phyloP scores from a whole-genome alignment of 2,113 vertebrate genomes.

The Eupsittula cactorum region DNA sequence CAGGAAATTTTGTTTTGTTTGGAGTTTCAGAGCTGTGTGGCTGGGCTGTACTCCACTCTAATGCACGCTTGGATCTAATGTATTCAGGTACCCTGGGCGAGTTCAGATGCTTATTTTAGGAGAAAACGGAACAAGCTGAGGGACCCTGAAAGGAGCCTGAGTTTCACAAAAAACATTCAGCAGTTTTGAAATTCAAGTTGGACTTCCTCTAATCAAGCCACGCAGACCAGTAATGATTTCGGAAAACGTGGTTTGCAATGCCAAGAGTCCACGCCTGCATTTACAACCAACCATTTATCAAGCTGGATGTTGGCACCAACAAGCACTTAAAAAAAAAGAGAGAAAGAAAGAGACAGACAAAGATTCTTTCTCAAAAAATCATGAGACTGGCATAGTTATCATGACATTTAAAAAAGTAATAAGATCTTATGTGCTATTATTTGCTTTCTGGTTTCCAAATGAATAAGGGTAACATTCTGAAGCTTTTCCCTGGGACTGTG shows the following conservation, averaged over 20 bases:
- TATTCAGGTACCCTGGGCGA: background rate
- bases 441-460: slow-evolving; percentile 36
- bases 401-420: slow-evolving; percentile 65
- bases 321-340: background rate
- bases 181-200: slow-evolving; percentile 11
- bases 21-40: background rate
- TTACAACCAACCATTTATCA: background rate
- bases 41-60: background rate
- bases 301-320: background rate
- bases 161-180: background rate
- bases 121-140: background rate
- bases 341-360: background rate
- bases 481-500: background rate
- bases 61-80: background rate
- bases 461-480: slow-evolving; percentile 37
- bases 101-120: background rate
- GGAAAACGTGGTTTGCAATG: background rate
- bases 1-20: background rate
- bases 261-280: background rate
- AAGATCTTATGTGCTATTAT: slow-evolving; percentile 25
- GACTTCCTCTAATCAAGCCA: background rate
- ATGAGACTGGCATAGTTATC: background rate
- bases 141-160: background rate
- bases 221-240: background rate
- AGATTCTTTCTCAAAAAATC: background rate